These are phyloP conservation scores for Drymonia ruficornis DNA, from an alignment of 2,888 invertebrate genomes.

Conservation along the genomic window DNA sequence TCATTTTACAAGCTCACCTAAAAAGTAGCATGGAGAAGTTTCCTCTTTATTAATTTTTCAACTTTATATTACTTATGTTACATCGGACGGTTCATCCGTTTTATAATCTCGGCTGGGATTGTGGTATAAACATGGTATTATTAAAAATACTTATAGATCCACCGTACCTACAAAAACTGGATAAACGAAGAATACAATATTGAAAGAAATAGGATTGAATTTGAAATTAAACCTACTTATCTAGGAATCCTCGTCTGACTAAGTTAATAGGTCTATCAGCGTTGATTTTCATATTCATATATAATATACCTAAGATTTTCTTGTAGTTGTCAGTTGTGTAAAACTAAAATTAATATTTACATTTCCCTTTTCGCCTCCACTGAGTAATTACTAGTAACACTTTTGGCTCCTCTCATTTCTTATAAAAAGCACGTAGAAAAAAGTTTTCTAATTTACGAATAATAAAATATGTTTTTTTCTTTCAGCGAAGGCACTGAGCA, in stretches of 20 bases:
- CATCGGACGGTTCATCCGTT: slow-evolving; percentile 73
- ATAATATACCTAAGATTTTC: too few relatives aligned
- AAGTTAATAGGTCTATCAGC: too few relatives aligned
- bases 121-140: slow-evolving; percentile 37
- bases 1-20: slow-evolving; percentile 83
- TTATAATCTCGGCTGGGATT: slow-evolving; percentile 44
- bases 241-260: too few relatives aligned
- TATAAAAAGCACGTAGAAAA: slow-evolving; percentile 61
- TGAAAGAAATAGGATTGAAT: too few relatives aligned
- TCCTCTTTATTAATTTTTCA: slow-evolving; percentile 84
- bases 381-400: slow-evolving; percentile 41
- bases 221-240: too few relatives aligned
- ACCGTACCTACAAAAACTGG: background rate
- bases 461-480: slow-evolving; percentile 74
- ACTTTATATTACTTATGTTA: slow-evolving; percentile 82
- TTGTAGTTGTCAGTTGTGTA: slow-evolving; percentile 11
- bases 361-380: slow-evolving; percentile 13
- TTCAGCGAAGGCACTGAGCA: slow-evolving; percentile 62
- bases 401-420: slow-evolving; percentile 58
- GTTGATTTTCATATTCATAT: too few relatives aligned
- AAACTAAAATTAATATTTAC: slow-evolving; percentile 15
- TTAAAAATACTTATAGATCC: slow-evolving; percentile 25
- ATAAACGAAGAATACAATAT: too few relatives aligned
- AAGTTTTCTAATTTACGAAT: slow-evolving; percentile 79
- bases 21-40: slow-evolving; percentile 79